Evolutionary conservation across 1,140 invertebrate genomes (phyloP).

Genomic region (Hypsibius dujardini): DNA sequence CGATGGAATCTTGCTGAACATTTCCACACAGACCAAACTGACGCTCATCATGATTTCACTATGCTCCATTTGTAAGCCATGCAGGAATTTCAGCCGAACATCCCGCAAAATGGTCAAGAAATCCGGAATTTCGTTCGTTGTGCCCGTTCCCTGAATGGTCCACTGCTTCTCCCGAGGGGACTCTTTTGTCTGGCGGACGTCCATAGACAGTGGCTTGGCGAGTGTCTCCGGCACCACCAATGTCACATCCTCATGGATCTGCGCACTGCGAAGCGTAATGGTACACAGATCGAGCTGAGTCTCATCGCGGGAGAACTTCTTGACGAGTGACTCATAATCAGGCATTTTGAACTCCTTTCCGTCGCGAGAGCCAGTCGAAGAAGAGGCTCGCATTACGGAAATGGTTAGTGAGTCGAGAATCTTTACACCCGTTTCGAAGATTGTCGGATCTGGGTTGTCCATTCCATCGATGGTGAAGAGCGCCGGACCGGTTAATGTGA

Average conservation of each 20-base stretch:
- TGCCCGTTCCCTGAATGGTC: neutral
- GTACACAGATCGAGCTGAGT: slow-evolving; percentile 4
- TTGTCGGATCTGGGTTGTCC: neutral
- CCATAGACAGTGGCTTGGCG: neutral
- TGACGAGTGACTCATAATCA: neutral
- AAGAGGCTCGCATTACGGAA: slow-evolving; percentile 2
- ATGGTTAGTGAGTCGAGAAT: slow-evolving; percentile 12
- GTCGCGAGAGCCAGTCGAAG: neutral
- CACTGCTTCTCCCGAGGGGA: neutral
- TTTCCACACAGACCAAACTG: neutral
- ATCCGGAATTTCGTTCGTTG: neutral
- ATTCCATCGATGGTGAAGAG: slow-evolving; percentile 10
- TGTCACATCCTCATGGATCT: neutral
- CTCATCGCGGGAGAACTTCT: neutral
- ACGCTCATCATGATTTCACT: neutral
- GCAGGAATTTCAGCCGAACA: neutral
- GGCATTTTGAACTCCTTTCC: neutral
- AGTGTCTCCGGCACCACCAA: neutral
- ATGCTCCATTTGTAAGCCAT: neutral
- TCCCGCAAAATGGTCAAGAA: slow-evolving; percentile 11
- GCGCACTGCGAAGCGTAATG: neutral
- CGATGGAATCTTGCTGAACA: slow-evolving; percentile 14
- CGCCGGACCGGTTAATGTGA: neutral
- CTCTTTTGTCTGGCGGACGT: neutral
- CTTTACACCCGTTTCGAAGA: neutral